phyloP scores from a whole-genome alignment of 2,113 vertebrate genomes.

The Paradoxurus hermaphroditus region DNA sequence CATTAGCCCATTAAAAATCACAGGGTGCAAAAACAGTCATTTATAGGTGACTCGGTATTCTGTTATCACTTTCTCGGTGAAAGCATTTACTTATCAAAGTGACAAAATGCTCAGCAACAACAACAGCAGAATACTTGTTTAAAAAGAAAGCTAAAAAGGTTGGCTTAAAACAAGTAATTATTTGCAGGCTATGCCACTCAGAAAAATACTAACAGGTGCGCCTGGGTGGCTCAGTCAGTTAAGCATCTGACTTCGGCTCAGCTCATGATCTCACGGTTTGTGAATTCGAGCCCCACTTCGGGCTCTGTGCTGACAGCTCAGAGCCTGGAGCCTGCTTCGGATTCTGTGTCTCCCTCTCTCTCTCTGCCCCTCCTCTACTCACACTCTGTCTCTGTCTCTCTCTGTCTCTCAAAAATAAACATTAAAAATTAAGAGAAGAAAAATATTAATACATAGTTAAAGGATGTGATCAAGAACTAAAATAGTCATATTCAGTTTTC shows the following conservation, averaged over 20 bases:
- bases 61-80: not conserved
- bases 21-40: not conserved
- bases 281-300: no score
- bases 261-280: no score
- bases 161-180: not conserved
- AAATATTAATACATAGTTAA: not conserved
- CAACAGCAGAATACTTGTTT: not conserved
- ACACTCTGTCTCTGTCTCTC: no score
- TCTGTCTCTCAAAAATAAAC: no score
- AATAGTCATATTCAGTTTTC: not conserved
- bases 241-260: no score
- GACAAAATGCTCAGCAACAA: not conserved
- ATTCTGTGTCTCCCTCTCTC: no score
- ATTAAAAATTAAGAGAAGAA: not conserved
- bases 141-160: not conserved
- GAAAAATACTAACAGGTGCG: not conserved
- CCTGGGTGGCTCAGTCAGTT: no score
- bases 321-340: no score
- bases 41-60: not conserved
- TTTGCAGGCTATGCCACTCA: not conserved
- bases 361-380: no score
- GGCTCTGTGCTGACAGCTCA: no score
- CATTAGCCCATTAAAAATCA: conserved; percentile 76
- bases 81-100: not conserved
- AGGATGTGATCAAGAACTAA: not conserved